These are phyloP conservation scores for Solenodon paradoxus DNA, from an alignment of 2,113 vertebrate genomes.

Conservation along the genomic window DNA sequence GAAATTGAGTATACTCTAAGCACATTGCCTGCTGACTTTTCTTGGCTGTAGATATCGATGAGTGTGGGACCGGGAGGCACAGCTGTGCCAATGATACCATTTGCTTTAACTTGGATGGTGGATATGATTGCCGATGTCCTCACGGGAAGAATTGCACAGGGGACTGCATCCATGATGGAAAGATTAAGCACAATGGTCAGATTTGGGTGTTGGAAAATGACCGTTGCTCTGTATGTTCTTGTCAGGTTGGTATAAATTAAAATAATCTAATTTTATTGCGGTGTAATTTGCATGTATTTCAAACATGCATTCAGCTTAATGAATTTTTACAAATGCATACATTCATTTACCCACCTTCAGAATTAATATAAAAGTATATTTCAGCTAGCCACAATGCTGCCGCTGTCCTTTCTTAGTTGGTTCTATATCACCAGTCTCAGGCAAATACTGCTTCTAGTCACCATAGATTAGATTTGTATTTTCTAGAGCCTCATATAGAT, in stretches of 20 bases:
- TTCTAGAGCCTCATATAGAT: background rate
- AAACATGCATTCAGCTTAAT: background rate
- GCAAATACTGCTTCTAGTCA: background rate
- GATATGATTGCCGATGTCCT: conserved; percentile 98
- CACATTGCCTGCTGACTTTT: background rate
- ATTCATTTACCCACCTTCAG: background rate
- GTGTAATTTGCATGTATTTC: background rate
- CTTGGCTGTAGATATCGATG: conserved; percentile 93
- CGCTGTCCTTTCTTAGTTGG: background rate
- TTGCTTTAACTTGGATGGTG: conserved; percentile 98
- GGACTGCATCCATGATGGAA: conserved; percentile 94
- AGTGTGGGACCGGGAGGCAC: conserved; percentile 95
- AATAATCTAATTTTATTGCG: background rate
- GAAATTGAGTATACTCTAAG: conserved; percentile 57
- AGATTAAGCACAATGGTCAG: conserved; percentile 96
- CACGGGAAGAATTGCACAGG: conserved; percentile 98
- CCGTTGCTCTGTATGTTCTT: conserved; percentile 96
- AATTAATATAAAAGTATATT: background rate
- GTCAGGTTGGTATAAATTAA: conserved; percentile 87
- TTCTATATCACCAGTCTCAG: background rate
- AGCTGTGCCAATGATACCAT: conserved; percentile 97
- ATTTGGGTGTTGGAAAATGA: conserved; percentile 99
- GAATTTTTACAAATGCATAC: background rate
- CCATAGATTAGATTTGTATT: background rate
- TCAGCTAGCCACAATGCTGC: background rate